phyloP scores from a whole-genome alignment of 2,888 invertebrate genomes.

The Agrotis puta region DNA sequence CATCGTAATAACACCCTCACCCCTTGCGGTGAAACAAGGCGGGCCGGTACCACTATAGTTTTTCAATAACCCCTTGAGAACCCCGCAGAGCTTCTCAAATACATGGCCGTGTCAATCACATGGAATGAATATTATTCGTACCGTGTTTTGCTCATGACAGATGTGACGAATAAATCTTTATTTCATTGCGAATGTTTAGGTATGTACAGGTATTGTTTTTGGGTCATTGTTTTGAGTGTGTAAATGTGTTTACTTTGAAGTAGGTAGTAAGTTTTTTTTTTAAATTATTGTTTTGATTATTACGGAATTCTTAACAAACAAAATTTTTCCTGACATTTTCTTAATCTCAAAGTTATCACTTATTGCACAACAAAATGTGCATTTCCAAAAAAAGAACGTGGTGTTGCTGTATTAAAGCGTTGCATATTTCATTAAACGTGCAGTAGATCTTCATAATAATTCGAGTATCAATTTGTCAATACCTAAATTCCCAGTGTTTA shows the following conservation, averaged over 20 bases:
- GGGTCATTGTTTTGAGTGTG: conserved; percentile 27
- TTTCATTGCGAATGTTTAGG: conserved; percentile 51
- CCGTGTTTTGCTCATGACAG: conserved; percentile 67
- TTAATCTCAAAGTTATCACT: background rate
- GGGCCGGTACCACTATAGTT: conserved; percentile 78
- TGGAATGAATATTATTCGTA: conserved; percentile 62
- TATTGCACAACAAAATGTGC: background rate
- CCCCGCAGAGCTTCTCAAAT: conserved; percentile 85
- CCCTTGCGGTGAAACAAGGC: conserved; percentile 84
- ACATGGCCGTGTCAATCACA: conserved; percentile 76
- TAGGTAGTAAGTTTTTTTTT: too few relatives aligned
- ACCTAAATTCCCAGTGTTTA: conserved; percentile 34
- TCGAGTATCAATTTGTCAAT: conserved; percentile 3
- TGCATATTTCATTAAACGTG: background rate
- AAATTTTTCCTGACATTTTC: background rate
- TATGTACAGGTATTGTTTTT: conserved; percentile 49
- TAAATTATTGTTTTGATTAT: too few relatives aligned
- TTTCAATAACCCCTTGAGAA: conserved; percentile 85
- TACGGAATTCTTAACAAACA: background rate
- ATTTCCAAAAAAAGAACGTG: background rate
- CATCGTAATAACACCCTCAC: conserved; percentile 67
- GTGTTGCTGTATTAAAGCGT: background rate
- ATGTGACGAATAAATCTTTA: conserved; percentile 55
- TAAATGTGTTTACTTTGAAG: conserved; percentile 17
- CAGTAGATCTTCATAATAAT: background rate